These are phyloP conservation scores for Apodemus speciosus DNA, from an alignment of 2,113 vertebrate genomes.

Conservation along the genomic window DNA sequence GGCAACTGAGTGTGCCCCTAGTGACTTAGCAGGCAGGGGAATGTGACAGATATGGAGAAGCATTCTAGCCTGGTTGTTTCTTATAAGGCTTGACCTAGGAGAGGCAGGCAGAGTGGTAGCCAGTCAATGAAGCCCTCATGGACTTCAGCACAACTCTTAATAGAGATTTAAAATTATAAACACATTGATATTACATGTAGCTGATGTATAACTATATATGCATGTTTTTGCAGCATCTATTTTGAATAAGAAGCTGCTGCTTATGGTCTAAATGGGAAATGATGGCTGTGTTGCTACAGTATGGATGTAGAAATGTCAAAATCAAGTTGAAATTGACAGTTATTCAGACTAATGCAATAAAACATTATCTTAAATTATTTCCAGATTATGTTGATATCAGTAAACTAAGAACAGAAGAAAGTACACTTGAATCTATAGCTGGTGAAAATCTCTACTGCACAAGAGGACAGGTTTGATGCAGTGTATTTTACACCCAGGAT, in stretches of 20 bases:
- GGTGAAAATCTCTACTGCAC: constrained; percentile 18
- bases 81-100: too few species aligned
- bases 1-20: too few species aligned
- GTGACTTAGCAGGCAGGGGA: too few species aligned
- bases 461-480: neutral
- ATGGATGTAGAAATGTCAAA: neutral
- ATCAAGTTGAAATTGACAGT: neutral
- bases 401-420: constrained; percentile 19
- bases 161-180: constrained; percentile 48
- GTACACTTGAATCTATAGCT: neutral
- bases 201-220: neutral
- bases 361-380: neutral
- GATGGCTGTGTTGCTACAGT: neutral
- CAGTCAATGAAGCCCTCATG: too few species aligned
- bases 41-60: too few species aligned
- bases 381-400: constrained; percentile 16
- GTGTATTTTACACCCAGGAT: constrained; percentile 46
- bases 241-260: neutral
- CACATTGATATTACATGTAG: neutral
- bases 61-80: too few species aligned
- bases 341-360: constrained; percentile 23
- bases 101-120: too few species aligned
- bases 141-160: neutral
- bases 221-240: neutral
- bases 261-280: neutral